Base-by-base conservation (phyloP, 2,113 vertebrate species). In the Colaptes auratus region DNA sequence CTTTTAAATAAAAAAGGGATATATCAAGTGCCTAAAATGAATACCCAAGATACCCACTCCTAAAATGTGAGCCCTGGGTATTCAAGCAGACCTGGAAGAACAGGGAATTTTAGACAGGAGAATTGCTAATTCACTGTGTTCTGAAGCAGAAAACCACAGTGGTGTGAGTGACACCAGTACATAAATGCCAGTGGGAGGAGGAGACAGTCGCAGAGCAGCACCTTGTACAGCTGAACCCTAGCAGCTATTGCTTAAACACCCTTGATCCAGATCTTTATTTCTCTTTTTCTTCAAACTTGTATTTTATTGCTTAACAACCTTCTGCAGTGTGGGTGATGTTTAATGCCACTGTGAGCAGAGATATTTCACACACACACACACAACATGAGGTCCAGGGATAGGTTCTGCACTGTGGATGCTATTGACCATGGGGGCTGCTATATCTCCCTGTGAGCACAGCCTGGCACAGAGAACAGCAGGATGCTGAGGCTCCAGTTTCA, bases 131-230 rank as follows among this genome's bases (percentile, higher is more conserved):
- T 75, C 31, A 65, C 5, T 44, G 25, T 20, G 23, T 18, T 71
- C 20, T 65, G 81, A 86, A 82, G 15, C 10, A 80, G 35, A 88
- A 80, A 81, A 27, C 6, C 48, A 69, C 73, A 12, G 4, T 33
- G 20, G 2, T 9, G 3, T 0, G 0, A 73, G 30, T 33, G 33
- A 55, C 20, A 46, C 5, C 3, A 27, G 17, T 44, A 35, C 6
- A 17, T 27, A 79, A 88, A 36, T 58, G 42, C 3, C 12, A 44
- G 21, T 6, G 8, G 17, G 12, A 76, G 15, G 20, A n/a, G 4
- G 48, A 61, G 18, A n/a, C 9, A 64, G 30, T 5, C n/a, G 24
- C 14, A 14, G 27, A 53, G 12, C 25, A 63, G 16, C 52, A 61
- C 1, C 21, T 46, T 14, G 16, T 33, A 17, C 5, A 42, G 52